Base-by-base conservation (phyloP, 1,140 invertebrate species). In the Caenorhabditis briggsae region DNA sequence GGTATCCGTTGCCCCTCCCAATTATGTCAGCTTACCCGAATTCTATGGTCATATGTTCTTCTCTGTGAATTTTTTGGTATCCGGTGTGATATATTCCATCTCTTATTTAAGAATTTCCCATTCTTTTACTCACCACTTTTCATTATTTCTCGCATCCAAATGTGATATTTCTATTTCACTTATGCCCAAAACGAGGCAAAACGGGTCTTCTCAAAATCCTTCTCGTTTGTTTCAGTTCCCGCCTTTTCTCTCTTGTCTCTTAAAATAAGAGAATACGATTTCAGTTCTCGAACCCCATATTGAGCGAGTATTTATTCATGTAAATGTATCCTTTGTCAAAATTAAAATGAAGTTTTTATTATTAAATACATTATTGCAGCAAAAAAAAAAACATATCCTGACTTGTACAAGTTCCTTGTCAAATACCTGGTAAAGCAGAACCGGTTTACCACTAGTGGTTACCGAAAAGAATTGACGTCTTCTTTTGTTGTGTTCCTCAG, bases 91-190 rank as follows among this genome's bases (percentile, higher is more conserved):
- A 59, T 9, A 33, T 58, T 20, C 56, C 16, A 20, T n/a, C 56
- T 58, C 14, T 58, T 20, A 8, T 58, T n/a, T 58, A n/a, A 8
- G 8, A n/a, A 58, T n/a, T 23, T 74, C 3, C 7, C 6, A 74
- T 46, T n/a, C n/a, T 74, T 74, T 74, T 74, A 14, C 65, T 74
- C 65, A 74, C 33, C 59, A 41, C 23, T 64, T 64, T 64, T 33
- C 23, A 48, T 65, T 8, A 11, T 33, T 33, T 11, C 23, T 20
- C 61, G 33, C 61, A 65, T 46, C 43, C 43, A 48, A 25, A 33
- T 74, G 65, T 74, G 65, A 74, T 74, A 74, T 18, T 48, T 74
- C 59, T 9, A 5, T 74, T 74, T 74, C 65, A 74, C 65, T 74
- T 74, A 74, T 74, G 11, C 18, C 18, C 43, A 33, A 3, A 43